Evolutionary conservation across 2,888 invertebrate species (phyloP).

Genomic region (Watsonalla cultraria): DNA sequence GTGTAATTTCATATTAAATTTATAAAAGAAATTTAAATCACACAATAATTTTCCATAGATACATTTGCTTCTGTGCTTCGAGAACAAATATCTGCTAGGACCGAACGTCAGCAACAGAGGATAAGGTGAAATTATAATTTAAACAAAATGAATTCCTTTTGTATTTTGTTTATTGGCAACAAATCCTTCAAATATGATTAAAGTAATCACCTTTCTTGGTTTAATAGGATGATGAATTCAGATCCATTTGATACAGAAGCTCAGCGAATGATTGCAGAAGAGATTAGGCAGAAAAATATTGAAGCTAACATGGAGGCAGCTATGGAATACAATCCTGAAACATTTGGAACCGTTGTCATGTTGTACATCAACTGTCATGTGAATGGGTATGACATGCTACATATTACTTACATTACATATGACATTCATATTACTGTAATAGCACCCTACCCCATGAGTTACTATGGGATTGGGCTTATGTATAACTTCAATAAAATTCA

Average conservation of each 20-base stretch:
- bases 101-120: slow-evolving; percentile 90
- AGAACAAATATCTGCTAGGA: slow-evolving; percentile 89
- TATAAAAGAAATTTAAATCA: background rate
- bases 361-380: slow-evolving; percentile 98
- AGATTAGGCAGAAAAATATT: slow-evolving; percentile 96
- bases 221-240: slow-evolving; percentile 88
- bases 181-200: background rate
- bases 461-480: too few species aligned
- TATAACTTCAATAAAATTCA: too few species aligned
- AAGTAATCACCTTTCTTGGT: slow-evolving; percentile 4
- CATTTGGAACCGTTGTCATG: slow-evolving; percentile 98
- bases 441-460: too few species aligned
- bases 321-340: slow-evolving; percentile 99
- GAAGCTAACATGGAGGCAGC: slow-evolving; percentile 99
- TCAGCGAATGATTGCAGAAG: slow-evolving; percentile 96
- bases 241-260: slow-evolving; percentile 98
- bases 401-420: background rate
- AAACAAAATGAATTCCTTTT: background rate
- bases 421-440: background rate
- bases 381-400: slow-evolving; percentile 82
- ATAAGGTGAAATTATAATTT: slow-evolving; percentile 59
- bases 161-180: too few species aligned
- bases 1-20: background rate
- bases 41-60: slow-evolving; percentile 71
- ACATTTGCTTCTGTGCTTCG: slow-evolving; percentile 87